These are phyloP conservation scores for Clupea harengus DNA, from an alignment of 2,113 vertebrate species.

Conservation along the genomic window DNA sequence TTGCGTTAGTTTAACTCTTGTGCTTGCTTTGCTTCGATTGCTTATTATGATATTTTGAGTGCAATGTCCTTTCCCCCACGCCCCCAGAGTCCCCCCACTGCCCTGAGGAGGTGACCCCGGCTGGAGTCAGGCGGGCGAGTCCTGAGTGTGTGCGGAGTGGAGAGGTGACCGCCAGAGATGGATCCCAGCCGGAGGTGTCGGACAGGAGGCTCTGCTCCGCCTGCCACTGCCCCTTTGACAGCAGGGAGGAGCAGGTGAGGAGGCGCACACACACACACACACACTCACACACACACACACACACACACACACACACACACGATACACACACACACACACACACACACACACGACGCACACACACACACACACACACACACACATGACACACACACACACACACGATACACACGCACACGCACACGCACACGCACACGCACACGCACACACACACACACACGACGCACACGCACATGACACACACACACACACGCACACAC, in stretches of 20 bases:
- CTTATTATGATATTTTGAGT: too few species aligned
- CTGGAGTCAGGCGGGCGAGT: neutral
- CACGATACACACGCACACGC: neutral
- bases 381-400: neutral
- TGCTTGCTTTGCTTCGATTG: too few species aligned
- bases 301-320: neutral
- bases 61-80: too few species aligned
- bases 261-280: neutral
- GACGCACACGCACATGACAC: neutral
- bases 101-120: neutral
- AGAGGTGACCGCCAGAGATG: neutral
- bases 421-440: neutral
- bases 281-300: neutral
- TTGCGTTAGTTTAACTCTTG: too few species aligned
- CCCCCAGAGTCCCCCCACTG: neutral
- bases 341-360: too few species aligned
- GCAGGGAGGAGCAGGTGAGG: constrained; percentile 87
- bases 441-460: neutral
- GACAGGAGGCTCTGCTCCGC: constrained; percentile 80
- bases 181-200: constrained; percentile 55
- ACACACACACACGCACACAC: neutral
- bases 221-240: constrained; percentile 78
- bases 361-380: neutral
- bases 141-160: neutral
- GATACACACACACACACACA: neutral